Evolutionary conservation across 2,113 vertebrate genomes (phyloP), one percentile per base, ranked within the genome.

Genomic region (Podilymbus podiceps): DNA sequence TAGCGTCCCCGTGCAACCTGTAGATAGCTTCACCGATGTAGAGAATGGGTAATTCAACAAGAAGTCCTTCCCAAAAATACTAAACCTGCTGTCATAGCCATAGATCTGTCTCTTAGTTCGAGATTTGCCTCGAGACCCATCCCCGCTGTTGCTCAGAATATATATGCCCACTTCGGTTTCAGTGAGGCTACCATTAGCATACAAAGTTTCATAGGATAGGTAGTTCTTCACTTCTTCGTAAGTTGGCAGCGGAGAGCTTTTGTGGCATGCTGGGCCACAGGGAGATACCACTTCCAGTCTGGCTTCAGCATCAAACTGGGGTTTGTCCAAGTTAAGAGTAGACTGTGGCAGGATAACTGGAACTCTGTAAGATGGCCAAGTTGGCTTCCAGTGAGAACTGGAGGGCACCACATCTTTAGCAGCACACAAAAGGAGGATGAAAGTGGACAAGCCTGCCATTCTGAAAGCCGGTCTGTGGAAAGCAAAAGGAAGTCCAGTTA

Each of bases 31-130:
- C 89, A 99, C 99, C 0, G 99, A 99, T 1, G 99, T 99, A 6
- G 99, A 99, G 94, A 99, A 99, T 0, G 99, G 99, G 93, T 99
- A 99, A 87, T 99, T 99, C 55, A 99, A 96, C 92, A 99, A 98
- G 97, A 99, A 99, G 97, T 99, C 97, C 90, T 98, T 99, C 35
- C 99, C 99, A 24, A 99, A 98, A 58, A 99, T 99, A 97, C 98
- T 99, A 85, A 99, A 99, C 69, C 99, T 98, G 22, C 98, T 98
- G 84, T 99, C 99, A 1, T 99, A 99, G 62, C 99, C 99, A 46
- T 99, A 99, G 95, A 99, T 99, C 97, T 99, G 99, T 10, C 99
- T 98, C 95, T 99, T 99, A 82, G 97, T 97, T 90, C 99, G 98
- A 88, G 98, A 96, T 68, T 66, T 97, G 38, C 97, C 92, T 71